phyloP scores from a whole-genome alignment of 2,797 vertebrate species.

The Bovichtus variegatus region DNA sequence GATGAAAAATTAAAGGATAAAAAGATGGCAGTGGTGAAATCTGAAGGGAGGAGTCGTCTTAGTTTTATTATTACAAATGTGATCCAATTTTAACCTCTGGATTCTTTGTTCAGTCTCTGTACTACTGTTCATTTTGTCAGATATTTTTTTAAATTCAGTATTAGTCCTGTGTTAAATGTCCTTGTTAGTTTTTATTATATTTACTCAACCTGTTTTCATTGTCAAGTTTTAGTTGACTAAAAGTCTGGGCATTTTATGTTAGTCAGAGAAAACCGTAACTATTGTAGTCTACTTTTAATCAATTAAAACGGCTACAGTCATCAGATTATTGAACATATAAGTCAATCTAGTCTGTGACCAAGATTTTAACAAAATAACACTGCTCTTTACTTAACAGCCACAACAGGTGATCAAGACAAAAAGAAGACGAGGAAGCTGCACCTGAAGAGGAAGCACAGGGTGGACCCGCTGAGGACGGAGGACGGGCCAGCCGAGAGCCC shows the following conservation, averaged over 20 bases:
- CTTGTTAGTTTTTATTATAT: too few relatives aligned
- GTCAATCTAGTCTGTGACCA: too few relatives aligned
- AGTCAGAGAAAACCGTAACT: too few relatives aligned
- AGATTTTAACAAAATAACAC: too few relatives aligned
- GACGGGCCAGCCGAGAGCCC: conserved; percentile 86
- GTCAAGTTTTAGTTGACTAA: too few relatives aligned
- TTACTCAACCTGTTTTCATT: too few relatives aligned
- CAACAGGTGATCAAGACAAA: conserved; percentile 83
- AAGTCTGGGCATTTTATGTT: too few relatives aligned
- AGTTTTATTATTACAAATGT: background rate
- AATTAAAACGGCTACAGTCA: too few relatives aligned
- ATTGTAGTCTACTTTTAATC: too few relatives aligned
- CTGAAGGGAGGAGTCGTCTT: background rate
- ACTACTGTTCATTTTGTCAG: background rate
- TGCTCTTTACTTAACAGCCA: conserved; percentile 23
- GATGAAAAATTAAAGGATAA: conserved; percentile 1
- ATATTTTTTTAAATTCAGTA: too few relatives aligned
- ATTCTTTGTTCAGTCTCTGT: background rate
- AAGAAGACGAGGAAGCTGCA: conserved; percentile 92
- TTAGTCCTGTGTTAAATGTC: too few relatives aligned
- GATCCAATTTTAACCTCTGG: background rate
- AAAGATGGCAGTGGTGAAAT: background rate
- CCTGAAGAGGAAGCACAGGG: conserved; percentile 92
- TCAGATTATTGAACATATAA: too few relatives aligned
- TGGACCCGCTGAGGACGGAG: conserved; percentile 91